Evolutionary conservation across 2,113 vertebrate species (phyloP).

Genomic region (Agapornis roseicollis): DNA sequence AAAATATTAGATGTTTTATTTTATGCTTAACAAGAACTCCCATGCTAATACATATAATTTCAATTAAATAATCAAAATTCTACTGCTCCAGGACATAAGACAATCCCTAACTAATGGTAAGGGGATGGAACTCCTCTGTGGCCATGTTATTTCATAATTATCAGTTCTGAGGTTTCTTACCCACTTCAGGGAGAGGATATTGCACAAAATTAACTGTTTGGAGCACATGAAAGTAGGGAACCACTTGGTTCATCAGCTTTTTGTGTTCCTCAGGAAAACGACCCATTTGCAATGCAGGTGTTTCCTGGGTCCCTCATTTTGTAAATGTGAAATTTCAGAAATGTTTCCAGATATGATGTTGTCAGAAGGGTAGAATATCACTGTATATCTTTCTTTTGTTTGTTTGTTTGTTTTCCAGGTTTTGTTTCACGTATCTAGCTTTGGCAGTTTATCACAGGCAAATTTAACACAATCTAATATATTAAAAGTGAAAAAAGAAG

Average conservation of each 20-base stretch:
- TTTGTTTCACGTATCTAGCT: not conserved
- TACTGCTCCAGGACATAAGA: constrained; percentile 33
- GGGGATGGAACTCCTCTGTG: constrained; percentile 14
- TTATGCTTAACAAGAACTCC: constrained; percentile 40
- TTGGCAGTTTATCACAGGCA: not conserved
- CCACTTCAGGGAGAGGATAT: not conserved
- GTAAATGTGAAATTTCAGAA: not conserved
- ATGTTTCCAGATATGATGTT: not conserved
- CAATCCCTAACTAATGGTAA: not conserved
- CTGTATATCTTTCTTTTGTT: not conserved
- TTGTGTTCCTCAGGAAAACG: not conserved
- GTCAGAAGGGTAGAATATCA: not conserved
- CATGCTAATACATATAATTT: constrained; percentile 40
- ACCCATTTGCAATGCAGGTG: not conserved
- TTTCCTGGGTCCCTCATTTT: not conserved
- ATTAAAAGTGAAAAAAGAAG: not conserved
- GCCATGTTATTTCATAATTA: constrained; percentile 38
- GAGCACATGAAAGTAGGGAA: not conserved
- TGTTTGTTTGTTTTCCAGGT: not conserved
- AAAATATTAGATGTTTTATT: constrained; percentile 46
- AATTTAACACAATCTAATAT: not conserved
- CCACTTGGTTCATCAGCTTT: not conserved
- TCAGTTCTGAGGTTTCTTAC: constrained; percentile 4
- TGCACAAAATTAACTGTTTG: not conserved
- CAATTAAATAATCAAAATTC: constrained; percentile 62